Evolutionary conservation across 1,140 invertebrate genomes (phyloP).

Genomic region (Lasaia peninsularis): DNA sequence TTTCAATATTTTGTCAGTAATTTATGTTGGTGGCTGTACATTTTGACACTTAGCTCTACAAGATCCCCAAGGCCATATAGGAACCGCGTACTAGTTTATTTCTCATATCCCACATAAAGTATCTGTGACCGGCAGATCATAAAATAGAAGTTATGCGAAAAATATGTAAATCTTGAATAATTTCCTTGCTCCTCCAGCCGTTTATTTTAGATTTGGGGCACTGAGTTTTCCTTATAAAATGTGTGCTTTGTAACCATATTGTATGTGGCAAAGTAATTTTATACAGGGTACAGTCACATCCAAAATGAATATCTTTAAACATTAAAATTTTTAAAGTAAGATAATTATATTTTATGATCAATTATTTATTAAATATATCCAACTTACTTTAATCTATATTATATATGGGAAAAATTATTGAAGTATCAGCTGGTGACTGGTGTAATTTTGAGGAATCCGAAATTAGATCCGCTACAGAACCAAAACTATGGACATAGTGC

Average conservation of each 20-base stretch:
- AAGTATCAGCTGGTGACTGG: too few species aligned
- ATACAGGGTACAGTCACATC: neutral
- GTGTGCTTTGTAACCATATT: constrained; percentile 7
- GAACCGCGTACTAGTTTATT: constrained; percentile 11
- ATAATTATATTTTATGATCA: too few species aligned
- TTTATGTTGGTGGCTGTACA: neutral
- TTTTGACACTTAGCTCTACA: constrained; percentile 9
- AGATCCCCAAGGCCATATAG: constrained; percentile 7
- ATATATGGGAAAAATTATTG: too few species aligned
- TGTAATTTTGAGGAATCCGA: too few species aligned
- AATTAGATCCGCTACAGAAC: too few species aligned
- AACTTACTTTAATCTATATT: too few species aligned
- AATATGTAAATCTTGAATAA: constrained; percentile 17
- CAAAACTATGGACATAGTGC: too few species aligned
- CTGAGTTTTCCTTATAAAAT: constrained; percentile 8
- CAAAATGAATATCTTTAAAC: neutral
- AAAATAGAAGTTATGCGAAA: constrained; percentile 16
- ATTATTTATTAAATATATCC: too few species aligned
- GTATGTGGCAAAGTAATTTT: neutral
- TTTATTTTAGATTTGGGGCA: constrained; percentile 15
- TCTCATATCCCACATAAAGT: constrained; percentile 11
- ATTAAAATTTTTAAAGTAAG: too few species aligned
- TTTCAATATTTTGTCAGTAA: too few species aligned
- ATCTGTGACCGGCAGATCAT: constrained; percentile 17
- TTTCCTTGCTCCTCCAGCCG: constrained; percentile 11